Evolutionary conservation across 2,113 vertebrate genomes (phyloP).

Genomic region (Oceanites oceanicus): DNA sequence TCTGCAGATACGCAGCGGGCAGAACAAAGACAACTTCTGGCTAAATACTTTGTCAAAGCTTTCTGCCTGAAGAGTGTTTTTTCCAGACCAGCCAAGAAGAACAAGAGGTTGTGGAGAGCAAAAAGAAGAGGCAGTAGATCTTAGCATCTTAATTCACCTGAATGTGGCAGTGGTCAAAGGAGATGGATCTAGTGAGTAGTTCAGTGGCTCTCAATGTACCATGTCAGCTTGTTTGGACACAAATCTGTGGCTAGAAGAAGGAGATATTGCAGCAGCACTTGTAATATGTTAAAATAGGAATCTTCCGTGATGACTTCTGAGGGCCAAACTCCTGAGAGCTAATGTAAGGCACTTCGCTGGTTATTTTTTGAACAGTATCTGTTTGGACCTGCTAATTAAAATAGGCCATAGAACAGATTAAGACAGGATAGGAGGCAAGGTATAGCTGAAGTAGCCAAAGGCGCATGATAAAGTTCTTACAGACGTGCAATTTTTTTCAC

Average conservation of each 20-base stretch:
- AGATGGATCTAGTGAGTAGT: background rate
- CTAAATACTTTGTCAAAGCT: background rate
- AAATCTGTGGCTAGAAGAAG: background rate
- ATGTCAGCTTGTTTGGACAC: background rate
- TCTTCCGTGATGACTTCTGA: background rate
- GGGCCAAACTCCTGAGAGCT: background rate
- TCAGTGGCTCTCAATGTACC: background rate
- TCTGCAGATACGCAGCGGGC: background rate
- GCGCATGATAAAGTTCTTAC: background rate
- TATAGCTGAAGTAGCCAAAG: background rate
- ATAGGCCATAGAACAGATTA: background rate
- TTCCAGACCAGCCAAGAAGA: background rate
- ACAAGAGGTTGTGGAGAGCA: background rate
- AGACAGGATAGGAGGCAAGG: background rate
- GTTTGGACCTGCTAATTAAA: background rate
- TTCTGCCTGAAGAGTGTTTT: background rate
- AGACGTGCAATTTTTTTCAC: background rate
- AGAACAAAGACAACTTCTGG: background rate
- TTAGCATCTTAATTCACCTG: background rate
- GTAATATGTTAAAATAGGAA: background rate
- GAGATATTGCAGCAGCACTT: background rate
- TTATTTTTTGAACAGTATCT: background rate
- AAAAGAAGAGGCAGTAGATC: background rate
- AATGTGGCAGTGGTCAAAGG: background rate
- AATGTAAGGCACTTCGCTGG: background rate